These are phyloP conservation scores for Amblyraja radiata DNA, from an alignment of 2,797 vertebrate species.

Conservation along the genomic window DNA sequence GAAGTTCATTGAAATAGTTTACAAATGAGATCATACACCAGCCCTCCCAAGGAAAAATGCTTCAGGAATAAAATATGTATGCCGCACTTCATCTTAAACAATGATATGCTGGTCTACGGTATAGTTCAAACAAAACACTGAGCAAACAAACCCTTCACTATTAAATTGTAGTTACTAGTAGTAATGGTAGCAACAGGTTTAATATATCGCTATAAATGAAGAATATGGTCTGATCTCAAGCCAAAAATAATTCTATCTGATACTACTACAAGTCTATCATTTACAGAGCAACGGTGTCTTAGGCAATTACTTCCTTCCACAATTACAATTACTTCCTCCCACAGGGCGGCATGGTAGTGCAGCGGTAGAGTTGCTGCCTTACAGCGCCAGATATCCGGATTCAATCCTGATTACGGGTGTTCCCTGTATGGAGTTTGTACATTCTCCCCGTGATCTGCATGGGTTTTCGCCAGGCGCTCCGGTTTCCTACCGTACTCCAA, in stretches of 20 bases:
- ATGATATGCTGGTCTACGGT: background rate
- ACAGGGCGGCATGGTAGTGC: too few relatives aligned
- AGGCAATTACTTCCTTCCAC: too few relatives aligned
- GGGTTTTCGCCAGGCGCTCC: too few relatives aligned
- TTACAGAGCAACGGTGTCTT: background rate
- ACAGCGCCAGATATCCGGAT: too few relatives aligned
- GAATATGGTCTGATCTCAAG: background rate
- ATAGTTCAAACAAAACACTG: background rate
- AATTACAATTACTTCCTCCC: too few relatives aligned
- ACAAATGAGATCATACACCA: background rate
- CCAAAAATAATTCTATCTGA: constrained; percentile 2
- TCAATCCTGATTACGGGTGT: too few relatives aligned
- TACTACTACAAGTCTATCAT: background rate
- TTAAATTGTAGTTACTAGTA: constrained; percentile 63
- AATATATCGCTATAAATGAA: background rate
- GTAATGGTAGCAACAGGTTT: constrained; percentile 43
- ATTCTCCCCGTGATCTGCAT: too few relatives aligned
- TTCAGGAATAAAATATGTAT: background rate
- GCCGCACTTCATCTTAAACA: background rate
- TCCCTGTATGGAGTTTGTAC: too few relatives aligned
- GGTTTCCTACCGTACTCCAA: too few relatives aligned
- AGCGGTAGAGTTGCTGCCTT: too few relatives aligned
- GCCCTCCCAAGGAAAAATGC: background rate
- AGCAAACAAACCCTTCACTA: constrained; percentile 45
- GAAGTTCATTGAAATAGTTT: background rate